Evolutionary conservation across 2,113 vertebrate genomes (phyloP).

Genomic region (Daboia siamensis): DNA sequence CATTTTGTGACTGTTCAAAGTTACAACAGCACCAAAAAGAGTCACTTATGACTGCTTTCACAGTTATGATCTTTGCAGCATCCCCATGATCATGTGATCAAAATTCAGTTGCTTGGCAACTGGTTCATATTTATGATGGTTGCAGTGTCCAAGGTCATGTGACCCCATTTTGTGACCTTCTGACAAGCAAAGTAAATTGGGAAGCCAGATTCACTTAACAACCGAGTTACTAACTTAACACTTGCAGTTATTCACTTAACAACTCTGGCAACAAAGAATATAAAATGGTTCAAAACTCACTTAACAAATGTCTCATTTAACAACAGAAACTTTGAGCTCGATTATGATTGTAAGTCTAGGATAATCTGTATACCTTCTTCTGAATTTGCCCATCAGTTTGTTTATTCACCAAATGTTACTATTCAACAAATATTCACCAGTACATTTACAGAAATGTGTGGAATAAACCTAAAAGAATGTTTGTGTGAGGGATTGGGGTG

Average conservation of each 20-base stretch:
- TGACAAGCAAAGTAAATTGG: neutral
- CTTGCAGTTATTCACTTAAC: neutral
- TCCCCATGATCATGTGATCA: neutral
- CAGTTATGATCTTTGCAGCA: neutral
- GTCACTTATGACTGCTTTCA: neutral
- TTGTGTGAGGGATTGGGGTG: neutral
- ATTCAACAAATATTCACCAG: neutral
- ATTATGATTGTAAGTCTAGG: neutral
- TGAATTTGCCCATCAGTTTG: neutral
- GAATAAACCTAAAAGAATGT: neutral
- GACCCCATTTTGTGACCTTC: neutral
- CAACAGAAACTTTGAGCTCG: neutral
- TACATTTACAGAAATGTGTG: neutral
- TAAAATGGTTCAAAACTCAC: neutral
- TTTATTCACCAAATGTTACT: neutral
- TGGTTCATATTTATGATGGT: neutral
- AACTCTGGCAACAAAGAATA: neutral
- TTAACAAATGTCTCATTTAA: neutral
- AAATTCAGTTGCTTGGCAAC: neutral
- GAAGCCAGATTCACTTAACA: neutral
- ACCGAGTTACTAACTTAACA: neutral
- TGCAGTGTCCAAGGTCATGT: neutral
- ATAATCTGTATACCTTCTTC: neutral
- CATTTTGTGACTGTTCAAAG: neutral
- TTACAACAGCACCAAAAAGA: neutral